Evolutionary conservation across 2,888 invertebrate genomes (phyloP).

Genomic region (Tipula confusa): DNA sequence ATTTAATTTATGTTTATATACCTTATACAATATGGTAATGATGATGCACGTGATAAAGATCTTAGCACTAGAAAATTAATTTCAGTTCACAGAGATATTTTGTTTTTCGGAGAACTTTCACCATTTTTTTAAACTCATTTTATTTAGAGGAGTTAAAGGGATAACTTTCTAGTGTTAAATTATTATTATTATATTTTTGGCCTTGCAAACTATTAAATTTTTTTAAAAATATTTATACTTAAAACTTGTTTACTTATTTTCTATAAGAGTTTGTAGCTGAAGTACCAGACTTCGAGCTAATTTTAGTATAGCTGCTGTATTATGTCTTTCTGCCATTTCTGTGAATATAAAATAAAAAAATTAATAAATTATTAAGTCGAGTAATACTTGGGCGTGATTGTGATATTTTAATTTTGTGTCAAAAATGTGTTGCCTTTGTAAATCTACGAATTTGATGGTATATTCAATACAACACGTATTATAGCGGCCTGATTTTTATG

Average conservation of each 20-base stretch:
- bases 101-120: too few species aligned
- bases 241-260: constrained; percentile 66
- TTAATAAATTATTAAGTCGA: neutral
- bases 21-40: neutral
- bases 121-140: too few species aligned
- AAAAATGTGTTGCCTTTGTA: too few species aligned
- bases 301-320: constrained; percentile 74
- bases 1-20: neutral
- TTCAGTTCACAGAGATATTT: neutral
- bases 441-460: too few species aligned
- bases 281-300: constrained; percentile 81
- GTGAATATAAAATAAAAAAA: constrained; percentile 48
- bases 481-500: too few species aligned
- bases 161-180: neutral
- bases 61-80: neutral
- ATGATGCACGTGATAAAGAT: neutral
- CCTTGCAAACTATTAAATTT: neutral
- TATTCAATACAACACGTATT: too few species aligned
- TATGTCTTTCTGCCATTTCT: constrained; percentile 98
- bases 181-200: neutral
- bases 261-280: constrained; percentile 86
- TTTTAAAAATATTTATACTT: neutral
- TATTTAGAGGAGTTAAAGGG: too few species aligned
- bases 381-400: too few species aligned
- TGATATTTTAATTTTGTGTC: too few species aligned